These are phyloP conservation scores for Tipula lateralis DNA, from an alignment of 2,888 invertebrate species.

Conservation along the genomic window DNA sequence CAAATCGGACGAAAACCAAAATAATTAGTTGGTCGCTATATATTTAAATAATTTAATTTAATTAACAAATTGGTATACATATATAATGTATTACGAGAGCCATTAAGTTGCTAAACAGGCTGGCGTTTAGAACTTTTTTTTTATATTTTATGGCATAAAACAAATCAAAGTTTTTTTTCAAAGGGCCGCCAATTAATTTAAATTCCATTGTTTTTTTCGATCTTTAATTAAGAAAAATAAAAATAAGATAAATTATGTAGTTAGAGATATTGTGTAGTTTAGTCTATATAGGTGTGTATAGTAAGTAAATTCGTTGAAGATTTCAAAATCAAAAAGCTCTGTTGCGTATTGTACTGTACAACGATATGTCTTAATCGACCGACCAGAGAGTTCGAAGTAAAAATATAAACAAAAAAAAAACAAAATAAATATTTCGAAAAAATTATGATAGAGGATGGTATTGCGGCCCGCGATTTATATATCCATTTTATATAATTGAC, in stretches of 20 bases:
- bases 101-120: slow-evolving; percentile 25
- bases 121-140: slow-evolving; percentile 26
- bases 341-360: slow-evolving; percentile 24
- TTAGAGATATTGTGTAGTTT: not conserved
- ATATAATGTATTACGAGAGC: not conserved
- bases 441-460: not conserved
- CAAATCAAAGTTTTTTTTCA: not conserved
- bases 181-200: not conserved
- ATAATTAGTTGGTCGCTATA: not conserved
- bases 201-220: not conserved
- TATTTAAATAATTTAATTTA: not conserved
- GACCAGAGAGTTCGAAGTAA: not conserved
- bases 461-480: slow-evolving; percentile 5
- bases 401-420: not conserved
- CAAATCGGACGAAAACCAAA: not conserved
- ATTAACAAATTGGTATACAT: not conserved
- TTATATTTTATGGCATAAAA: not conserved
- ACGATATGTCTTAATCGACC: not conserved
- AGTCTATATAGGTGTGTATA: not conserved
- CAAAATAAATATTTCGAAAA: not conserved
- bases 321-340: not conserved
- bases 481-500: not conserved
- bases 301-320: slow-evolving; percentile 6
- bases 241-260: not conserved
- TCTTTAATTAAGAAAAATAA: not conserved